Evolutionary conservation across 1,140 invertebrate genomes (phyloP), one percentile per base, ranked within the genome.

Genomic region (Brachionus sp.): DNA sequence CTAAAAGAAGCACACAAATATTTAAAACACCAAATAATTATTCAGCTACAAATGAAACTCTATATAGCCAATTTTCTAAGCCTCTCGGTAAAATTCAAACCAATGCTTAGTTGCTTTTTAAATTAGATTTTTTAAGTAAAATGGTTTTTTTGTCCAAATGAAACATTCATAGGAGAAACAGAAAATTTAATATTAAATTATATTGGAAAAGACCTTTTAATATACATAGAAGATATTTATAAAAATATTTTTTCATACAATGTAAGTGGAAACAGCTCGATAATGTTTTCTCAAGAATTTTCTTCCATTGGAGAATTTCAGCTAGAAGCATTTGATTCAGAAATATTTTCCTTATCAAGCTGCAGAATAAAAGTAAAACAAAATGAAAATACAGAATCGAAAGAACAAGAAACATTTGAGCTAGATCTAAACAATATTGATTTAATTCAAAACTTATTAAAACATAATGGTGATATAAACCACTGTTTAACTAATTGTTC

Each of bases 401-500:
- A 5, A 57, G 50, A 57, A 57, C n/a, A 3, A 9, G 16, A 57
- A 25, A 57, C n/a, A 0, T 57, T 57, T 57, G 16, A 57, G 9
- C 19, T 73, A 19, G 3, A 73, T 19, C n/a, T 73, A 2, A n/a
- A 39, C 6, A 35, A 73, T 73, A 16, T 42, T 5, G 35, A 73
- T 10, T 4, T 16, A 16, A 73, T 42, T 23, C 10, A 39, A 39
- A 5, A 12, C 6, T 42, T 73, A 16, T 13, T 73, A 10, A 73
- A 42, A 9, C 35, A 39, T 16, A 73, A 73, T 35, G 4, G 13
- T 39, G 68, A 73, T 19, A 16, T 73, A 5, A 19, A 0, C 13
- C 5, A 37, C 16, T 73, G 68, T 19, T 42, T 73, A 73, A 42
- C 29, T 39, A 73, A 73, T 39, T 73, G 68, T 42, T 73, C 68